phyloP scores from a whole-genome alignment of 2,113 vertebrate genomes.

The Microtus montanus region DNA sequence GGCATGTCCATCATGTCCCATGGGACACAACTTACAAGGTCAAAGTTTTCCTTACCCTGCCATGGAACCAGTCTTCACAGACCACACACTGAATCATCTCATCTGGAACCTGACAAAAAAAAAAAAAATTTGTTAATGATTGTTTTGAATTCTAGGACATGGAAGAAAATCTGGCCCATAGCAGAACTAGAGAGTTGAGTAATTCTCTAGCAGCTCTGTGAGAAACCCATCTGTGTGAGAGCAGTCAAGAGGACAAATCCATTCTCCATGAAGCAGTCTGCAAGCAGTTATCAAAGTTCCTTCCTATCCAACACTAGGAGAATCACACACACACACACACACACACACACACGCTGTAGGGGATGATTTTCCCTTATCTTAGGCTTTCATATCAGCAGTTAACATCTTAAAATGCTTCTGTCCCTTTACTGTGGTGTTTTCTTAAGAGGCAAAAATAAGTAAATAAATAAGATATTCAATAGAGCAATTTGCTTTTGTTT shows the following conservation, averaged over 20 bases:
- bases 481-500: not conserved
- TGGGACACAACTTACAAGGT: not conserved
- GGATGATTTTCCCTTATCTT: slow-evolving; percentile 10
- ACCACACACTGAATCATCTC: slow-evolving; percentile 98
- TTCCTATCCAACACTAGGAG: not conserved
- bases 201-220: not conserved
- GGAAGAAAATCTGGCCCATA: not conserved
- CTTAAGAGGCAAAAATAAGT: not conserved
- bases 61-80: slow-evolving; percentile 98
- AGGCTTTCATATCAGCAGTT: slow-evolving; percentile 10
- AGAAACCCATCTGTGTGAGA: not conserved
- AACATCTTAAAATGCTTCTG: not conserved
- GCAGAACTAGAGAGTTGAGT: not conserved
- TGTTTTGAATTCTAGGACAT: not conserved
- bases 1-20: not conserved
- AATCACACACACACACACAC: not conserved
- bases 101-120: slow-evolving; percentile 89
- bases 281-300: slow-evolving; percentile 2
- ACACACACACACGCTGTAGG: not conserved
- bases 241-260: not conserved
- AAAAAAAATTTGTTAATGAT: not conserved
- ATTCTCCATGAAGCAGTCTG: not conserved
- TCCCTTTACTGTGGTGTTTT: not conserved
- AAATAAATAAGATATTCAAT: not conserved
- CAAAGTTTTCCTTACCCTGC: slow-evolving; percentile 87